phyloP scores from a whole-genome alignment of 2,888 invertebrate genomes.

The Eilema depressum region DNA sequence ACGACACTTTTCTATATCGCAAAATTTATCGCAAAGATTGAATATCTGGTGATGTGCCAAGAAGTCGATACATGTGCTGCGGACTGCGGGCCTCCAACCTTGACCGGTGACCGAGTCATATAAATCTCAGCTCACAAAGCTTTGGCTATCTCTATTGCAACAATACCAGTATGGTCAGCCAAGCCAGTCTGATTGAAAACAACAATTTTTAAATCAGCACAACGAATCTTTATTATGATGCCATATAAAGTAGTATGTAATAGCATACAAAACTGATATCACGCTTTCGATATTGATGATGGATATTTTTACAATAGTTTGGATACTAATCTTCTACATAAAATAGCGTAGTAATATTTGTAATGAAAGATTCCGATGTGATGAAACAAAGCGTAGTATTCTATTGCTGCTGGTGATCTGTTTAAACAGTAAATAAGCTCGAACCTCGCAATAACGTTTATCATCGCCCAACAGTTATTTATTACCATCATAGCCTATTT shows the following conservation, averaged over 20 bases:
- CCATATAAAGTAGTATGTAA: constrained; percentile 6
- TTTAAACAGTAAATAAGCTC: not conserved
- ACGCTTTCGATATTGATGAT: not conserved
- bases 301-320: not conserved
- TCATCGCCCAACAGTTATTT: not conserved
- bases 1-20: constrained; percentile 27
- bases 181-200: constrained; percentile 34
- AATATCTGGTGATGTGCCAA: constrained; percentile 76
- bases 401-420: not conserved
- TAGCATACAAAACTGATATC: not conserved
- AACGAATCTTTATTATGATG: constrained; percentile 26
- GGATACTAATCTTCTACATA: not conserved
- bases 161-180: constrained; percentile 44
- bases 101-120: constrained; percentile 73
- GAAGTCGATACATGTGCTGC: constrained; percentile 61
- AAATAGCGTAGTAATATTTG: not conserved
- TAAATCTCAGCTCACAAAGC: constrained; percentile 65
- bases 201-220: constrained; percentile 31
- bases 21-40: constrained; percentile 53
- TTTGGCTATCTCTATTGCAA: constrained; percentile 56
- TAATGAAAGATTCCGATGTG: not conserved
- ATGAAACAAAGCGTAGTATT: not conserved
- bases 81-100: constrained; percentile 81
- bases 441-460: not conserved
- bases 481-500: not conserved